phyloP scores from a whole-genome alignment of 2,888 invertebrate species.

The Mantis religiosa region DNA sequence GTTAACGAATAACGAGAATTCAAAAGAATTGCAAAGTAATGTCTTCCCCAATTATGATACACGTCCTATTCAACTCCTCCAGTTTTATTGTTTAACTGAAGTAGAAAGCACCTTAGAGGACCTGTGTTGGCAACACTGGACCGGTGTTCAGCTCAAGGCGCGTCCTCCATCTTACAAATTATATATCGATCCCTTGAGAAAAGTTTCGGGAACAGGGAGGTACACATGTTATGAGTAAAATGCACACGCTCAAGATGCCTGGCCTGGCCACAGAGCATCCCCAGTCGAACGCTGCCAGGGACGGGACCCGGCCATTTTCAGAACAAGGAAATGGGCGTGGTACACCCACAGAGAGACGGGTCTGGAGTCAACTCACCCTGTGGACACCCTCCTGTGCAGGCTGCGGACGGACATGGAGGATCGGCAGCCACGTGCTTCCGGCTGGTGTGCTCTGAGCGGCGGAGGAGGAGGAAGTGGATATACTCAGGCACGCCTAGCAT shows the following conservation, averaged over 20 bases:
- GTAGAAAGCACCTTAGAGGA: background rate
- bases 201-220: background rate
- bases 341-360: background rate
- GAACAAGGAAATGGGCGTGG: background rate
- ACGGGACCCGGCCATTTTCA: background rate
- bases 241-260: background rate
- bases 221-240: background rate
- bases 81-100: background rate
- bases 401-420: constrained; percentile 33
- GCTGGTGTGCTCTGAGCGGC: background rate
- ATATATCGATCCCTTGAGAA: background rate
- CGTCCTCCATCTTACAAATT: background rate
- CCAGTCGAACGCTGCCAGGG: background rate
- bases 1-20: background rate
- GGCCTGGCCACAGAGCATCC: background rate
- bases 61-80: background rate
- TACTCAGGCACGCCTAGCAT: constrained; percentile 15
- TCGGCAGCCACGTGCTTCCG: constrained; percentile 2
- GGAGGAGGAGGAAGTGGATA: background rate
- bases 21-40: background rate
- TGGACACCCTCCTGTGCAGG: constrained; percentile 32
- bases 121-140: background rate
- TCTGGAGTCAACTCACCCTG: constrained; percentile 30
- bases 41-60: background rate
- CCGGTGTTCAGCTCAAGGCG: background rate